Base-by-base conservation (phyloP, 2,113 vertebrate species). In the Nicator chloris region DNA sequence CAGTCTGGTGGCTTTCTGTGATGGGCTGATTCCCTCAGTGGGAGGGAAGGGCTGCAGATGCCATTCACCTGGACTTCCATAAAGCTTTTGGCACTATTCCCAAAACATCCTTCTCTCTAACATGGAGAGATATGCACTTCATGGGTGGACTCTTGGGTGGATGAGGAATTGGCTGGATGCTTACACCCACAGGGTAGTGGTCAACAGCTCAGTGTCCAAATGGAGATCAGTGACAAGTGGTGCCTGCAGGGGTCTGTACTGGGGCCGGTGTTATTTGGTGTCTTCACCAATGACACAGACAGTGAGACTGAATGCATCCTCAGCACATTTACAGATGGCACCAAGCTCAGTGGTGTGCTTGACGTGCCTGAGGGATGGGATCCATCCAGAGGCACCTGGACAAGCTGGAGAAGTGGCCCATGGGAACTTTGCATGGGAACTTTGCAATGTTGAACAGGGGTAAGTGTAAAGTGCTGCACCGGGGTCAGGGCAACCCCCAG, bases 71-170 rank as follows among this genome's bases (percentile, higher is more conserved):
- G 64, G 31, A 53, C 9, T 47, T 20, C 18, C 37, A 20, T 12
- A n/a, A 45, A 10, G 19, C 10, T 2, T 77, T 64, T 40, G 30
- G 11, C 10, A 20, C 0, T 0, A 18, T 26, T 6, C 23, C 15
- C 53, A 18, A 15, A 42, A n/a, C 60, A n/a, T 5, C 27, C 27
- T 47, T 68, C 23, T 18, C 54, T 56, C 13, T 75, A 49, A 56
- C 12, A 3, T 24, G 33, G 33, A 57, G 18, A 27, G 14, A 45
- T 9, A n/a, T 1, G 7, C 19, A 10, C 39, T 64, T 57, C 19
- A 44, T 35, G 24, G 5, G 18, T 53, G n/a, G 50, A 37, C 21
- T 71, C 12, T 27, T 51, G 3, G 1, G 18, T 33, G 31, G 10
- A 33, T 47, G 15, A 33, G 53, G 47, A 73, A 15, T n/a, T 75